These are phyloP conservation scores for Neostethus bicornis DNA, from an alignment of 2,797 vertebrate genomes.

Conservation along the genomic window DNA sequence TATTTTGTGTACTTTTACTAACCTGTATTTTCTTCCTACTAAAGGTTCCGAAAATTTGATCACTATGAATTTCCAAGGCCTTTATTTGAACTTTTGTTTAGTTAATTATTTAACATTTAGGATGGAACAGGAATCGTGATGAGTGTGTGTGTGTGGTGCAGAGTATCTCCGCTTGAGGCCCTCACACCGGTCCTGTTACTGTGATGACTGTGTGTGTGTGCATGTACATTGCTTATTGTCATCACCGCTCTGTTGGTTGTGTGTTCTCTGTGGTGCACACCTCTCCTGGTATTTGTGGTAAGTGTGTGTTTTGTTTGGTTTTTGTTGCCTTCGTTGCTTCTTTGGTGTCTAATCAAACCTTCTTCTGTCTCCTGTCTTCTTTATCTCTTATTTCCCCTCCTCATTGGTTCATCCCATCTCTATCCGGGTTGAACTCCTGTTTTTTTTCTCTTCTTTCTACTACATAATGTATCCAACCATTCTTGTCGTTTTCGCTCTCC, in stretches of 20 bases:
- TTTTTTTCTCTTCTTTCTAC: constrained; percentile 21
- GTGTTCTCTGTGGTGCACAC: constrained; percentile 60
- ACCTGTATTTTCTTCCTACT: constrained; percentile 49
- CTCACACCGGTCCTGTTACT: constrained; percentile 31
- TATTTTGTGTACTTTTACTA: constrained; percentile 29
- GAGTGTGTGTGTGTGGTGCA: constrained; percentile 10
- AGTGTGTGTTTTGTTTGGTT: constrained; percentile 78
- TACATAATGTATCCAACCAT: constrained; percentile 38
- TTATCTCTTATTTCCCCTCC: constrained; percentile 34
- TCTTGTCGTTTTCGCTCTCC: constrained; percentile 22
- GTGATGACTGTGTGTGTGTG: constrained; percentile 30
- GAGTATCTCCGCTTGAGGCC: constrained; percentile 15
- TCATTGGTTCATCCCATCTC: constrained; percentile 36
- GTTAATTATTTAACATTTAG: constrained; percentile 32
- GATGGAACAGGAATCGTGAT: constrained; percentile 37
- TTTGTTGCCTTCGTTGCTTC: constrained; percentile 72
- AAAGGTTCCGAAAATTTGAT: constrained; percentile 39
- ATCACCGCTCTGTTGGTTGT: constrained; percentile 46
- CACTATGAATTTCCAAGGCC: constrained; percentile 22
- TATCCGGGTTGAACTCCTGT: constrained; percentile 43
- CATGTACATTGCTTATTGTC: constrained; percentile 41
- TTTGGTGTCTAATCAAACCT: constrained; percentile 76
- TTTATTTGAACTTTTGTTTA: background rate
- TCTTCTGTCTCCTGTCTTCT: constrained; percentile 65
- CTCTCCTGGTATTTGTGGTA: constrained; percentile 75